Conservation (phyloP, 1,140 invertebrate species). For the Danaus plexippus region DNA sequence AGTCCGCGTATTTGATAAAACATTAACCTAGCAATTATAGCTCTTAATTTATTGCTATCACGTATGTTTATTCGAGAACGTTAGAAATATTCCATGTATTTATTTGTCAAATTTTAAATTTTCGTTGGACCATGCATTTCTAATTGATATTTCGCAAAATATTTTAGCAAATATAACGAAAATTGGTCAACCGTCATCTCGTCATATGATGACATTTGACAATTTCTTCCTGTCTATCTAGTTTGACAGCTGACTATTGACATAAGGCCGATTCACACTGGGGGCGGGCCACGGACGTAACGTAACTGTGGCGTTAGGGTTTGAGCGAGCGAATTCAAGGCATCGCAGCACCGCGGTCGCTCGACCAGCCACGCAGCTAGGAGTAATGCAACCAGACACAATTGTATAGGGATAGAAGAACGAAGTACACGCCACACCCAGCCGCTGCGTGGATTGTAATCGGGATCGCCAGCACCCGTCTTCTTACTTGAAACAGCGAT, state of each 20-base stretch:
- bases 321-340: conserved; percentile 85
- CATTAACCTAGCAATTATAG: too few species aligned
- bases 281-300: conserved; percentile 88
- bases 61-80: too few species aligned
- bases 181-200: neutral
- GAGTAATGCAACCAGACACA: conserved; percentile 85
- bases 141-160: too few species aligned
- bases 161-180: too few species aligned
- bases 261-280: conserved; percentile 74
- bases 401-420: conserved; percentile 84
- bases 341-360: conserved; percentile 86
- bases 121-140: too few species aligned
- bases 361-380: conserved; percentile 87
- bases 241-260: neutral
- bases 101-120: too few species aligned
- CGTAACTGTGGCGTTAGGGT: conserved; percentile 87
- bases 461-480: conserved; percentile 54
- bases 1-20: too few species aligned
- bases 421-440: conserved; percentile 84
- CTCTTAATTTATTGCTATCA: too few species aligned
- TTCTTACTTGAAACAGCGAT: conserved; percentile 40
- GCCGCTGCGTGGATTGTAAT: conserved; percentile 68
- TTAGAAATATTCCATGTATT: too few species aligned
- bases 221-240: too few species aligned
- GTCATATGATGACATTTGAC: conserved; percentile 6